Conservation (phyloP, 2,797 vertebrate genomes). For the Enteromius trimaculatus region DNA sequence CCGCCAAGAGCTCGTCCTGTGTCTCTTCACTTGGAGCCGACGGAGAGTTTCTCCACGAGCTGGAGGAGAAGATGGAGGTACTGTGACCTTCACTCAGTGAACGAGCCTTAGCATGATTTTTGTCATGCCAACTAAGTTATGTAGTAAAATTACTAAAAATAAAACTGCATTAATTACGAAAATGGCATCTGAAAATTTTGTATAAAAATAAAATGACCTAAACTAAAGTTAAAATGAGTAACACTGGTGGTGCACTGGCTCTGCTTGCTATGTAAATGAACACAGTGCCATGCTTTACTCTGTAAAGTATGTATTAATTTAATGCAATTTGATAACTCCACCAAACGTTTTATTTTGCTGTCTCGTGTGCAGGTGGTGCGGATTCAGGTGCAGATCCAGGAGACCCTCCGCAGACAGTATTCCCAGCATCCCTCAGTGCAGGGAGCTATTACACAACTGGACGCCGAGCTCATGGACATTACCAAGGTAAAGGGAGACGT, state of each 20-base stretch:
- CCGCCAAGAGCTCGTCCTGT: constrained; percentile 94
- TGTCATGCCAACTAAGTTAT: no score
- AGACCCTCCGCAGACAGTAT: constrained; percentile 88
- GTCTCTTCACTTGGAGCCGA: constrained; percentile 90
- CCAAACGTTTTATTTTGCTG: neutral
- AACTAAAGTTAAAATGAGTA: no score
- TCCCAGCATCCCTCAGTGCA: constrained; percentile 92
- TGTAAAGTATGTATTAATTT: no score
- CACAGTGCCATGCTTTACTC: no score
- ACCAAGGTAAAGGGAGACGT: constrained; percentile 82
- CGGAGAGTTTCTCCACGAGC: constrained; percentile 96
- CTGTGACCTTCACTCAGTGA: neutral
- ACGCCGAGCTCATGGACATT: constrained; percentile 96
- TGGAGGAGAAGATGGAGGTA: constrained; percentile 99
- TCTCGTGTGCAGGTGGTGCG: constrained; percentile 84
- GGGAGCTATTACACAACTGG: constrained; percentile 88
- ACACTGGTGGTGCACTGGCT: no score
- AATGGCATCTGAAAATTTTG: no score
- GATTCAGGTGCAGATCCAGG: constrained; percentile 97
- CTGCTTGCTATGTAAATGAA: no score
- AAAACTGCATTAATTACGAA: no score
- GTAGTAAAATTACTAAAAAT: no score
- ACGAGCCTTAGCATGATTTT: neutral
- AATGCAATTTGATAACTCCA: neutral
- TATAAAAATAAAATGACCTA: no score